Percentiles rank a stretch among this genome's conserved stretches.
Evolutionary conservation across 2,888 invertebrate species (phyloP).

Genomic region (Meta bourneti): DNA sequence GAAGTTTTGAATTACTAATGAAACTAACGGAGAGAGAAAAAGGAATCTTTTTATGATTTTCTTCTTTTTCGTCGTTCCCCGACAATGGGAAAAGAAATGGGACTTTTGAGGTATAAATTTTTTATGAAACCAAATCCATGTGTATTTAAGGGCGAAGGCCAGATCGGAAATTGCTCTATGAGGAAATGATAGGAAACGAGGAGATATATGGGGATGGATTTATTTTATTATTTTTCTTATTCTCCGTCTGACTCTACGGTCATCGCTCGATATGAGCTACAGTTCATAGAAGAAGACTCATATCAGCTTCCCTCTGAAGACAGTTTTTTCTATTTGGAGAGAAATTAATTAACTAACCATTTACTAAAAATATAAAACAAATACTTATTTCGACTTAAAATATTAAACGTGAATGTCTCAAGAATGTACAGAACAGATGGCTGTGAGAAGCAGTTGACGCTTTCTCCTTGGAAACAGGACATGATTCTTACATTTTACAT

Average conservation of each 20-base stretch:
- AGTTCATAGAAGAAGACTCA: not conserved
- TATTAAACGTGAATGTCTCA: too few relatives aligned
- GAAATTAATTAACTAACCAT: too few relatives aligned
- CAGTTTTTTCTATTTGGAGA: too few relatives aligned
- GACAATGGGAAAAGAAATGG: not conserved
- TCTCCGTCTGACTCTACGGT: not conserved
- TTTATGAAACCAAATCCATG: conserved; percentile 13
- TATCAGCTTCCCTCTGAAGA: too few relatives aligned
- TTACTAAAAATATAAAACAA: too few relatives aligned
- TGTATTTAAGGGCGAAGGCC: conserved; percentile 4
- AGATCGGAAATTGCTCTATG: conserved; percentile 13
- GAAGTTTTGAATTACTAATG: conserved; percentile 70
- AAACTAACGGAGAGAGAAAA: not conserved
- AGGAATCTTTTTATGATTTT: not conserved
- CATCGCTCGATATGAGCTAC: not conserved
- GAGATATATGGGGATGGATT: not conserved
- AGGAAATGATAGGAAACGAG: not conserved
- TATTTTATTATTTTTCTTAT: not conserved
- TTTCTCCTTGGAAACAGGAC: too few relatives aligned
- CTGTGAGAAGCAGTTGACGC: too few relatives aligned
- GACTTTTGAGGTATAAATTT: conserved; percentile 34
- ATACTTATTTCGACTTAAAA: too few relatives aligned
- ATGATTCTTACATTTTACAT: too few relatives aligned
- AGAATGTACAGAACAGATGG: too few relatives aligned
- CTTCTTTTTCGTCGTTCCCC: not conserved